Evolutionary conservation across 2,888 invertebrate genomes (phyloP), one percentile per base, ranked within the genome.

Genomic region (Papilio protenor): DNA sequence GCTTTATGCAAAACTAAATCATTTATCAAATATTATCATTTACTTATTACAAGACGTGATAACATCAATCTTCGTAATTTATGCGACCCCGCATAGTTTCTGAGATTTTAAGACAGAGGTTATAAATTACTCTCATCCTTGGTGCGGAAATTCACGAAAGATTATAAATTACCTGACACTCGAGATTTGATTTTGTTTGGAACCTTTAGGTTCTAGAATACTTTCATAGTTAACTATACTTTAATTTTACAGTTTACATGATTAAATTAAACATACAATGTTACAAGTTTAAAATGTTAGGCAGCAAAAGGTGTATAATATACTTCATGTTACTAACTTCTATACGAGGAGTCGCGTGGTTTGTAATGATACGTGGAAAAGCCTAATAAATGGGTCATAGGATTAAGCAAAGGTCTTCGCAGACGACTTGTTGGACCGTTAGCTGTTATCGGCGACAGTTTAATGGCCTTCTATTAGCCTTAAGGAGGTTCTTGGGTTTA

Each of bases 61-160:
- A 45, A 49, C 70, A 69, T 59, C 73, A 77, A 77, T 70, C 77
- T 69, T 57, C 47, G 33, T 69, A 74, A 77, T 73, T 73, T 69
- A 77, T 73, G 77, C 66, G 73, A 66, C 64, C 57, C 16, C 77
- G 33, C 77, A 70, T 74, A 69, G 77, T 73, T 74, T 69, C 47
- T 57, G 73, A 45, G 69, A 73, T 45, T 77, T 74, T 74, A 59
- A 74, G 69, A 70, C 69, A n/a, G 69, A 69, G 49, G 69, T 77
- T 70, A 74, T 77, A 69, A 73, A 77, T 77, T 59, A 77, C 73
- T 59, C 57, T 73, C 52, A 40, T 40, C 52, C 52, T 59, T 23
- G 8, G 33, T 21, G 61, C 12, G 16, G 57, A 64, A 74, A 74
- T 40, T 45, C 27, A 21, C 27, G 40, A 23, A 49, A 33, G 49